Conservation (phyloP, 2,113 vertebrate genomes). For the Chaetura pelagica region DNA sequence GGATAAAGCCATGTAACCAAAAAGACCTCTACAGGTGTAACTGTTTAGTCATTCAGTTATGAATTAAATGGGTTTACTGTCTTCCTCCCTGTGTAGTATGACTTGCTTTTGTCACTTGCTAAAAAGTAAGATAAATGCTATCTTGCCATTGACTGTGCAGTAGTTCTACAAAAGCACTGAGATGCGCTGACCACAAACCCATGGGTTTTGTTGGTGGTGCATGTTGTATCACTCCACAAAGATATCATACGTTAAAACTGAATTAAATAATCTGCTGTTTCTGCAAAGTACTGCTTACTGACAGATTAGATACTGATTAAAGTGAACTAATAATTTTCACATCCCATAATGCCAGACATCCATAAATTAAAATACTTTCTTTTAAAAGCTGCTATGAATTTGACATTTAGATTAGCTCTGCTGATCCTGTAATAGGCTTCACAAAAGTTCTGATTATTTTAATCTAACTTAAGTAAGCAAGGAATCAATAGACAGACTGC, state of each 20-base stretch:
- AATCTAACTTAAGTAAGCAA: not conserved
- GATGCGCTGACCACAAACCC: not conserved
- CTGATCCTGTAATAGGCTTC: not conserved
- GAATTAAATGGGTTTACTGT: not conserved
- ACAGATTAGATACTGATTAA: not conserved
- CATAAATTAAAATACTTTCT: not conserved
- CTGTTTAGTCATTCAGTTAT: not conserved
- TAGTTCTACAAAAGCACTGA: not conserved
- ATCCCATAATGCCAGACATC: not conserved
- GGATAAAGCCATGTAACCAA: not conserved
- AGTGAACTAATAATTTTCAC: slow-evolving; percentile 2
- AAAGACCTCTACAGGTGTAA: not conserved
- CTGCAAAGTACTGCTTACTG: not conserved
- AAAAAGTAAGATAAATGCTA: not conserved
- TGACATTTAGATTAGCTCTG: not conserved
- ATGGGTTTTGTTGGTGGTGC: not conserved
- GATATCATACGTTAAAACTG: not conserved
- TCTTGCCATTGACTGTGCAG: not conserved
- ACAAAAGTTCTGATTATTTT: not conserved
- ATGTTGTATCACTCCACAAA: not conserved
- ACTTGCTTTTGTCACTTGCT: not conserved
- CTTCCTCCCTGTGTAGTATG: not conserved
- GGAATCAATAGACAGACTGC: not conserved
- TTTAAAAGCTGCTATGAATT: not conserved
- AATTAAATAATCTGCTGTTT: not conserved